Conservation (phyloP, 2,113 vertebrate species). For the Bos indicus region DNA sequence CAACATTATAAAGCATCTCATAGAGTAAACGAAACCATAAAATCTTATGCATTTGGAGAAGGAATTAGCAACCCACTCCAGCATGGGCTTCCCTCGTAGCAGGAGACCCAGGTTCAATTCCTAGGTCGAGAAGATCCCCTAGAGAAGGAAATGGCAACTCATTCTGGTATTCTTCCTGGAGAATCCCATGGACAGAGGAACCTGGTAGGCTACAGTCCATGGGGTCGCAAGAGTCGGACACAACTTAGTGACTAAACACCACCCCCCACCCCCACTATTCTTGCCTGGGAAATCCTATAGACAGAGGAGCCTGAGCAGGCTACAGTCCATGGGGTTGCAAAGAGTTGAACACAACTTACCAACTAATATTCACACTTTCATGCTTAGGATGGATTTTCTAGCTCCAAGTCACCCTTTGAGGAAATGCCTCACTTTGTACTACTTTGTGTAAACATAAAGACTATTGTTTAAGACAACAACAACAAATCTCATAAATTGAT, state of each 20-base stretch:
- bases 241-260: not conserved
- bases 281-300: not conserved
- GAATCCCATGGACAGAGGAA: not conserved
- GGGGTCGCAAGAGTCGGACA: rapidly evolving
- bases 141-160: not conserved
- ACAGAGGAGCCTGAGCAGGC: not conserved
- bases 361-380: not conserved
- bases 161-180: not conserved
- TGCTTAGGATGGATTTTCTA: not conserved
- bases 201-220: not conserved
- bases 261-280: not conserved
- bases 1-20: not conserved
- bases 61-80: not conserved
- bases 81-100: not conserved
- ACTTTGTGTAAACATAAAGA: not conserved
- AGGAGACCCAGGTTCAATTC: not conserved
- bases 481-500: not conserved
- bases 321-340: not conserved
- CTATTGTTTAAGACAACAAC: not conserved
- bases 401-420: not conserved
- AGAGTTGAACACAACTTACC: not conserved
- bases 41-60: not conserved
- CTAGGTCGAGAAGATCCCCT: not conserved
- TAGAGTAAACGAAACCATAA: not conserved
- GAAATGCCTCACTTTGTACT: not conserved